Evolutionary conservation across 2,797 vertebrate species (phyloP).

Genomic region (Chaetophractus vellerosus): DNA sequence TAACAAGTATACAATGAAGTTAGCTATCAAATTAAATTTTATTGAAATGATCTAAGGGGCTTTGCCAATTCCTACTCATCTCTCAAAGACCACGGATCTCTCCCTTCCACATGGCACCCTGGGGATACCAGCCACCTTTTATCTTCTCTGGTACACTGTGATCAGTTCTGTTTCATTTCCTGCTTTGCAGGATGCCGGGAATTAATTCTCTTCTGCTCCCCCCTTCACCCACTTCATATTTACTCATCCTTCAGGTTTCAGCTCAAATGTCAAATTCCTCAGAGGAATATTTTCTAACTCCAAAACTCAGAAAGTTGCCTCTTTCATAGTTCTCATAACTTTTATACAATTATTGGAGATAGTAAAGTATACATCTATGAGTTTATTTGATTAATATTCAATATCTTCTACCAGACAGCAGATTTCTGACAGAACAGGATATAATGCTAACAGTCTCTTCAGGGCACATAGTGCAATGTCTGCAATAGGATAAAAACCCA

Average conservation of each 20-base stretch:
- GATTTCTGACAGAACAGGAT: neutral
- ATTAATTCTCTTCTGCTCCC: neutral
- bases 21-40: neutral
- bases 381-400: neutral
- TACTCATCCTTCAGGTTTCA: neutral
- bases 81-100: neutral
- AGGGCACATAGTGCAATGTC: neutral
- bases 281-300: neutral
- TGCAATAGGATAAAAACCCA: neutral
- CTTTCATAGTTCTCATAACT: neutral
- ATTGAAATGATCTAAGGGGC: no score
- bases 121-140: neutral
- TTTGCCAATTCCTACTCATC: neutral
- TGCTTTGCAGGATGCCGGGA: neutral
- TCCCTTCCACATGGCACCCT: neutral
- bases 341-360: neutral
- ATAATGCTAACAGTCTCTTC: neutral
- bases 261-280: conserved; percentile 56
- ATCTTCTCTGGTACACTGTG: neutral
- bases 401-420: neutral
- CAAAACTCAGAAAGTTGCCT: neutral
- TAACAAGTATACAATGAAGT: neutral
- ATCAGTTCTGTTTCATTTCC: neutral
- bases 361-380: neutral
- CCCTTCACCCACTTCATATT: conserved; percentile 58